Base-by-base conservation (phyloP, 2,888 invertebrate genomes). In the Aradus depressus region DNA sequence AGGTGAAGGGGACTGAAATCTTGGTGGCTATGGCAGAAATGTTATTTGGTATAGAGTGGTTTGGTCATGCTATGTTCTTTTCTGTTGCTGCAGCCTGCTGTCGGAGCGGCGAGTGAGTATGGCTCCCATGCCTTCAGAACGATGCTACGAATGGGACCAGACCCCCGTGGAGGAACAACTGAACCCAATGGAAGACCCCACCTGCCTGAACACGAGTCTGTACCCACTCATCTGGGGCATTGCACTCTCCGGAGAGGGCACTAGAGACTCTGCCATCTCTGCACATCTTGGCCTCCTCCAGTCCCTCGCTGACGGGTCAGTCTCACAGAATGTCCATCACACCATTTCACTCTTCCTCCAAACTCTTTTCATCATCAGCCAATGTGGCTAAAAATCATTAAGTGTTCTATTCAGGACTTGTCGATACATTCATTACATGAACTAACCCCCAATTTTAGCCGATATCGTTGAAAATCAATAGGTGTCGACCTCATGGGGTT, bases 141-240 rank as follows among this genome's bases (percentile, higher is more conserved):
- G 66, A 10, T 56, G 53, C 12, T 57, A 62, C 18, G 64, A 66
- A n/a, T 64, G 66, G 57, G 52, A 63, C 10, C 71, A 72, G 66
- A 58, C 68, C 6, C 61, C 65, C 34, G 59, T 62, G 1, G 63
- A 63, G 26, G 64, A 72, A 8, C 44, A 53, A 2, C 6, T 56
- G 3, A 38, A 49, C 23, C 55, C 57, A 1, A 34, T 19, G 12
- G 32, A 28, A 2, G 39, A 52, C n/a, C 26, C 32, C 4, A 23
- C 42, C 25, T 34, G 32, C 4, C n/a, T 37, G 8, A n/a, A 31
- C 16, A 47, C 50, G 1, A 38, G 47, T 22, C 19, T 64, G 58
- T 45, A 62, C 59, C 70, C 71, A 0, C 64, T 78, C 59, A 74
- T 77, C 61, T 65, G 66, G 57, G 73, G 73, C 2, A 65, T 76